Conservation (phyloP, 2,797 vertebrate species). For the Hydrolagus colliei region DNA sequence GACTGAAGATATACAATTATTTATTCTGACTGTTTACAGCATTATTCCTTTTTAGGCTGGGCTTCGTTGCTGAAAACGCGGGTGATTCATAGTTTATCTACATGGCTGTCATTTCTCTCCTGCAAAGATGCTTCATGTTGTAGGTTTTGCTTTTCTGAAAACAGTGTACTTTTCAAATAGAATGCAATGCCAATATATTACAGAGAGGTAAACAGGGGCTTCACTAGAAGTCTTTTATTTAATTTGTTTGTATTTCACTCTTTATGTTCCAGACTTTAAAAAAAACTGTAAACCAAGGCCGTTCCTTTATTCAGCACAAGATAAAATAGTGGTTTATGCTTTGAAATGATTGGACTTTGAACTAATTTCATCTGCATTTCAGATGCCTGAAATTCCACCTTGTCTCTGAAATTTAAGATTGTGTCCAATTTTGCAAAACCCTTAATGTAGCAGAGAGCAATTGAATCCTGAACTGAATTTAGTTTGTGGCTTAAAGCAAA, state of each 20-base stretch:
- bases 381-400: not conserved
- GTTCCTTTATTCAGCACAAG: not conserved
- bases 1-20: conserved; percentile 1
- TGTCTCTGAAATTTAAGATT: not conserved
- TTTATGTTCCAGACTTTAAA: conserved; percentile 9
- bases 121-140: conserved; percentile 8
- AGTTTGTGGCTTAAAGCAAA: not conserved
- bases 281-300: not conserved
- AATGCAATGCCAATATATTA: conserved; percentile 10
- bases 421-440: not conserved
- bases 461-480: not conserved
- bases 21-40: conserved; percentile 20
- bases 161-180: not conserved
- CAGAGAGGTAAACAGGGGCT: not conserved
- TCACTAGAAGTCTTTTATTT: not conserved
- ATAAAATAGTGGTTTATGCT: not conserved
- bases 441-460: no score
- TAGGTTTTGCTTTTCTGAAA: not conserved
- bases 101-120: not conserved
- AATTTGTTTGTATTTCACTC: not conserved
- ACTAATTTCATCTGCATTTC: not conserved
- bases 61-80: not conserved
- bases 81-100: not conserved
- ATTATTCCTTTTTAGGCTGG: not conserved
- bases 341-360: not conserved